A percentile compares a stretch with the other conserved stretches of the same genome.
Evolutionary conservation across 2,888 invertebrate species (phyloP).

Genomic region (Lissocephala sabroskyi): DNA sequence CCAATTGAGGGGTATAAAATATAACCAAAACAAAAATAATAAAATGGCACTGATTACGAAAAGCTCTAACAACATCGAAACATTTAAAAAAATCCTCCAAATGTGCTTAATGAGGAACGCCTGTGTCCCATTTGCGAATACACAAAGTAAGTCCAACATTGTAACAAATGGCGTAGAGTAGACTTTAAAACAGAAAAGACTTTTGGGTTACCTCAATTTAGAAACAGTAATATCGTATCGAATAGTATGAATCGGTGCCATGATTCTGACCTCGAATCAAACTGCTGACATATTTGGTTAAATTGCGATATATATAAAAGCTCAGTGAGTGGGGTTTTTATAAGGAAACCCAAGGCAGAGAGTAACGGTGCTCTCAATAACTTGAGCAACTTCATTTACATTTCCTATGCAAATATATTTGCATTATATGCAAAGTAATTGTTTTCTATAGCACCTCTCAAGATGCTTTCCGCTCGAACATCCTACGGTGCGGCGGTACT

Average conservation of each 20-base stretch:
- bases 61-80: too few species aligned
- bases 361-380: conserved; percentile 8
- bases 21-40: conserved; percentile 52
- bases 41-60: too few species aligned
- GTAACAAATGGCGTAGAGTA: too few species aligned
- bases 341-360: conserved; percentile 3
- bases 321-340: conserved; percentile 7
- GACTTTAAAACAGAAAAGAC: too few species aligned
- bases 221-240: too few species aligned
- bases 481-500: neutral
- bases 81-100: too few species aligned
- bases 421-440: neutral
- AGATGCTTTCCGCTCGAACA: neutral
- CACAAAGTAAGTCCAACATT: too few species aligned
- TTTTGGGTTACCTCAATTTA: too few species aligned
- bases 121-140: too few species aligned
- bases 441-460: conserved; percentile 2
- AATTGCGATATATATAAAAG: neutral
- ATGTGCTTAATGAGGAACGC: too few species aligned
- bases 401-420: conserved; percentile 4
- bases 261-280: conserved; percentile 5
- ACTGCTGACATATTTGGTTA: neutral
- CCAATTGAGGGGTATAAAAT: conserved; percentile 55
- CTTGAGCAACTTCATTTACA: conserved; percentile 8
- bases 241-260: neutral